phyloP scores from a whole-genome alignment of 37 sponge, comb jelly and placozoan species.

The Diacarnus erythraeanus region DNA sequence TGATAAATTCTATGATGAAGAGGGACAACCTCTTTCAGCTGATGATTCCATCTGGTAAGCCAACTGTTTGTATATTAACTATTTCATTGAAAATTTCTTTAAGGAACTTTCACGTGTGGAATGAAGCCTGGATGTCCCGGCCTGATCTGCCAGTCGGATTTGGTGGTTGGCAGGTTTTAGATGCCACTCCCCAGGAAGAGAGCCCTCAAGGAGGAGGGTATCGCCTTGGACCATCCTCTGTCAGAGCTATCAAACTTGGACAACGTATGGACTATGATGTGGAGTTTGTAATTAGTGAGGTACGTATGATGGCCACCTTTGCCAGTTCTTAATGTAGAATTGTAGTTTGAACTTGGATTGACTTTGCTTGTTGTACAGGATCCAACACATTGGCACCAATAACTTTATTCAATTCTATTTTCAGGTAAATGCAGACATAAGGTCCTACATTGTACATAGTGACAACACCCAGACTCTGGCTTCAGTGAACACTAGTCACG shows the following conservation, averaged over 20 bases:
- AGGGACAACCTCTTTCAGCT: constrained; percentile 47
- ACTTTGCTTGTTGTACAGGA: not conserved
- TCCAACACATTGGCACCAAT: not conserved
- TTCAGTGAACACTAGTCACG: constrained; percentile 21
- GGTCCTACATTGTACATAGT: constrained; percentile 30
- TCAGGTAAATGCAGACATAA: constrained; percentile 77
- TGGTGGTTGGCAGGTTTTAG: constrained; percentile 86
- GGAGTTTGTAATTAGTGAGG: constrained; percentile 84
- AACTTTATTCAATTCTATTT: not conserved
- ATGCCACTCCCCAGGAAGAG: constrained; percentile 82
- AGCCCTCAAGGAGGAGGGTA: constrained; percentile 61
- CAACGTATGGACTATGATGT: constrained; percentile 66
- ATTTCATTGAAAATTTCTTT: not conserved
- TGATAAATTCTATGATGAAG: constrained; percentile 59
- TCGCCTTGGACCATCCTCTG: constrained; percentile 66
- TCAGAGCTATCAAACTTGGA: constrained; percentile 69
- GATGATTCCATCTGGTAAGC: constrained; percentile 77
- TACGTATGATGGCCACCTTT: no score
- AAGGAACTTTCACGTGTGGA: constrained; percentile 88
- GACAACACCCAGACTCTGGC: constrained; percentile 35
- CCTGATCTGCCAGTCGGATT: constrained; percentile 74
- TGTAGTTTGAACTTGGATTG: not conserved
- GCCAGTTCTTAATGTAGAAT: not conserved
- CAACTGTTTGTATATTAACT: not conserved
- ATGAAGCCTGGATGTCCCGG: constrained; percentile 78